Evolutionary conservation across 37 sponge, comb jelly and placozoan species (phyloP), one percentile per base, ranked within the genome.

Genomic region (Cladorhizidae sp.): DNA sequence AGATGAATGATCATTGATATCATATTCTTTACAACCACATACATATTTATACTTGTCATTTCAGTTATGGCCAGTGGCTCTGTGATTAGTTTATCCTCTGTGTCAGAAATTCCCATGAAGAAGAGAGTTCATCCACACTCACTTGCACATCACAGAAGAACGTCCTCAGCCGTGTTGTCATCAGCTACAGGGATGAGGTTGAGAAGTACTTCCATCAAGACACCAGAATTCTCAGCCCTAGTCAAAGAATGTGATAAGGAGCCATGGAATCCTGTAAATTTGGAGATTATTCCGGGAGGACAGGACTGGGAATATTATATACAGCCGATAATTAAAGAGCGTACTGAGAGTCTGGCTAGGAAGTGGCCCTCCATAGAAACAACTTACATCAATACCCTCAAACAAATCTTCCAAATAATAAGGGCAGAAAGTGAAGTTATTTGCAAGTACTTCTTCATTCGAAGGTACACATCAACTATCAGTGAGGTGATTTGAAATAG

Each of bases 361-460:
- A 90, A 87, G 75, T 98, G 98, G 98, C 80, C 71, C 2, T 78
- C 45, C 20, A 69, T 90, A 1, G 93, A 98, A 75, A 39, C 83
- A 45, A 59, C 65, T 14, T 98, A 93, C 65, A 45, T 92, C n/a
- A 59, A 67, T 21, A 80, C 91, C 14, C 78, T 91, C 56, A 86
- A 87, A 67, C 43, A 64, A 11, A 77, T 86, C 31, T 95, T 95
- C 74, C 64, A 70, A 39, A 31, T 35, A 12, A 64, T 95, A 37
- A 85, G 98, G 69, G 56, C 72, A 8, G 93, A 93, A 77, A 84
- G 91, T 37, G 93, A 98, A 41, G 70, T 58, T 11, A 74, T 88
- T 61, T 87, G 90, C 68, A 79, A 88, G 68, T 93, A 98, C 75
- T 88, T 95, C 74, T 84, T 81, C 65, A 26, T 40, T 40, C 85